Evolutionary conservation across 1,140 invertebrate species (phyloP).

Genomic region (Littorina saxatilis): DNA sequence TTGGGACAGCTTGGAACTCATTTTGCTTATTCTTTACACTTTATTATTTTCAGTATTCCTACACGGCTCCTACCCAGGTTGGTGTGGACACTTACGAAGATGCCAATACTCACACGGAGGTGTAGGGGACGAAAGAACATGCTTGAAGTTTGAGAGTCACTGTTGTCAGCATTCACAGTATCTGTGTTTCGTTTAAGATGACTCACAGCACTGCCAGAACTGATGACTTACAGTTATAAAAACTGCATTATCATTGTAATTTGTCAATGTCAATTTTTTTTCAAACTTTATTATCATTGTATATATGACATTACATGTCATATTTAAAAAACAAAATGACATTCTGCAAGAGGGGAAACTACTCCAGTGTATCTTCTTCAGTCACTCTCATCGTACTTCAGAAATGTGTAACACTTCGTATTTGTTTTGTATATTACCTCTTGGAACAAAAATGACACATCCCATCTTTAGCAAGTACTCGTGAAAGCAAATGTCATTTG

Average conservation of each 20-base stretch:
- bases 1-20: too few species aligned
- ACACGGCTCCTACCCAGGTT: constrained; percentile 63
- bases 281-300: neutral
- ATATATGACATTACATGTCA: neutral
- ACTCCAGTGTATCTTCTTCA: too few species aligned
- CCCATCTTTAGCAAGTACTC: too few species aligned
- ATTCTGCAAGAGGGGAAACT: too few species aligned
- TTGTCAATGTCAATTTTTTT: neutral
- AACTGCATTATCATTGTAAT: neutral
- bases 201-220: neutral
- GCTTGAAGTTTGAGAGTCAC: neutral
- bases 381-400: too few species aligned
- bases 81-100: constrained; percentile 62
- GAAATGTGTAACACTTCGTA: too few species aligned
- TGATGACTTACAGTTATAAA: neutral
- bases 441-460: too few species aligned
- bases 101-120: constrained; percentile 69
- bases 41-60: constrained; percentile 70
- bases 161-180: neutral
- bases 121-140: constrained; percentile 45
- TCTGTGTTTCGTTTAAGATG: neutral
- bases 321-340: too few species aligned
- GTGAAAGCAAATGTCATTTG: too few species aligned
- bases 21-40: too few species aligned
- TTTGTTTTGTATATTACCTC: too few species aligned